Percentiles rank a stretch among this genome's conserved stretches.
Evolutionary conservation across 2,797 vertebrate species (phyloP).

Genomic region (Hoplostethus mediterraneus): DNA sequence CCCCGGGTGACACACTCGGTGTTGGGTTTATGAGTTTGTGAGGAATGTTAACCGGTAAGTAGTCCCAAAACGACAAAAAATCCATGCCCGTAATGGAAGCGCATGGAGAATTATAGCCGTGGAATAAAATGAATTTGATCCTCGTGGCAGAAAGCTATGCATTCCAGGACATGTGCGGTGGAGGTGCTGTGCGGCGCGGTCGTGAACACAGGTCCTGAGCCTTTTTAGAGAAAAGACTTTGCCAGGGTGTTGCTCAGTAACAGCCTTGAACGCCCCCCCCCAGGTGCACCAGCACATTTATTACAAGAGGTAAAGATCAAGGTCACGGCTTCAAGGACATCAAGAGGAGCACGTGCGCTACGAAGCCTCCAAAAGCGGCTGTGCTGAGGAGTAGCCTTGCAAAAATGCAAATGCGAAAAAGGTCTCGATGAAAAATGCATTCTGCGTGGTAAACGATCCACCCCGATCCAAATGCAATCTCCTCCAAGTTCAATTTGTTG

Average conservation of each 20-base stretch:
- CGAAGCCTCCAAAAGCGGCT: conserved; percentile 39
- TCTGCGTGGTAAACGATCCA: conserved; percentile 37
- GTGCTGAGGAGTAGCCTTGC: conserved; percentile 20
- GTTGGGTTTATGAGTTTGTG: conserved; percentile 6
- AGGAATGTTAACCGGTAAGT: conserved; percentile 18
- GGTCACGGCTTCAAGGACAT: conserved; percentile 26
- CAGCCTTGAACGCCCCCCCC: conserved; percentile 4
- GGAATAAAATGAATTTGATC: conserved; percentile 17
- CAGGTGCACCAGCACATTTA: conserved; percentile 28
- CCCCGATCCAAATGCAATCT: conserved; percentile 35
- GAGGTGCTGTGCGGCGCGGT: neutral
- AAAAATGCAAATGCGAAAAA: conserved; percentile 32
- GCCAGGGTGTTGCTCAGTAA: conserved; percentile 20
- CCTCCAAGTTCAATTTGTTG: conserved; percentile 43
- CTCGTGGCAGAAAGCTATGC: conserved; percentile 11
- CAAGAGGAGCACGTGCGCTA: conserved; percentile 5
- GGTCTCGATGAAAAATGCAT: conserved; percentile 56
- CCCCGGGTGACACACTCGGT: conserved; percentile 22
- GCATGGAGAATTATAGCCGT: conserved; percentile 8
- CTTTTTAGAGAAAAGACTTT: conserved; percentile 27
- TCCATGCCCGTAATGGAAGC: conserved; percentile 5
- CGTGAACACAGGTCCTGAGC: neutral
- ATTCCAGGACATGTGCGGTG: neutral
- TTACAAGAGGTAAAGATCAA: conserved; percentile 53
- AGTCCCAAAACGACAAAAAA: neutral